Conservation (phyloP, 2,113 vertebrate species). For the Falco punctatus region DNA sequence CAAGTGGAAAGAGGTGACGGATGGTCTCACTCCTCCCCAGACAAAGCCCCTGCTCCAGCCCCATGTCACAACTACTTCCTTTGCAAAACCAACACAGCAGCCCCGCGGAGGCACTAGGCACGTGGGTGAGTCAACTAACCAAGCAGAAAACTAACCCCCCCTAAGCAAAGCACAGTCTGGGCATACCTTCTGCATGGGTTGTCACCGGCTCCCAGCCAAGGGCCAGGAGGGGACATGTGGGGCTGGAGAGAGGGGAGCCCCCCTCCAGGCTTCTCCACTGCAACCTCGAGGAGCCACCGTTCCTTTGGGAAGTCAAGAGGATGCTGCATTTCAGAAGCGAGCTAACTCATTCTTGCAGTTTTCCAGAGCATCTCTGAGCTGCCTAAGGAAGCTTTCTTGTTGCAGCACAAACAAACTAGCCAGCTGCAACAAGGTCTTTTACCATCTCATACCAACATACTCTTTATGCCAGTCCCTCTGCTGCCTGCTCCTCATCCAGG, state of each 20-base stretch:
- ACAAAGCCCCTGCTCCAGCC: not conserved
- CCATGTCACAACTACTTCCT: not conserved
- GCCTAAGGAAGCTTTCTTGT: not conserved
- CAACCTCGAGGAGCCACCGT: not conserved
- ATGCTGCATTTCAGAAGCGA: not conserved
- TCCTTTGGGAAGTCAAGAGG: not conserved
- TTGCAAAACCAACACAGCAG: not conserved
- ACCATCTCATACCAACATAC: too few species aligned
- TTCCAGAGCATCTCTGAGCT: not conserved
- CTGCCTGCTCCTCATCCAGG: too few species aligned
- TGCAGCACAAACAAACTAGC: too few species aligned
- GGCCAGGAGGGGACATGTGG: fast-evolving
- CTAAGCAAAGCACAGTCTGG: not conserved
- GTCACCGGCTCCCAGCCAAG: not conserved
- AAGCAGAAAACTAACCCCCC: not conserved
- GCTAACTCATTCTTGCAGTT: not conserved
- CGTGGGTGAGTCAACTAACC: not conserved
- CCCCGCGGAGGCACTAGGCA: not conserved
- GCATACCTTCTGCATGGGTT: fast-evolving
- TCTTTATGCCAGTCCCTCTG: too few species aligned
- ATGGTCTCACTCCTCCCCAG: not conserved
- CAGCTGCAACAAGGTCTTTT: too few species aligned
- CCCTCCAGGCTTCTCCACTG: not conserved
- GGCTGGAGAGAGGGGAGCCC: not conserved
- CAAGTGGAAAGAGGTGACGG: not conserved